Base-by-base conservation (phyloP, 2,113 vertebrate genomes). In the Saccopteryx leptura region DNA sequence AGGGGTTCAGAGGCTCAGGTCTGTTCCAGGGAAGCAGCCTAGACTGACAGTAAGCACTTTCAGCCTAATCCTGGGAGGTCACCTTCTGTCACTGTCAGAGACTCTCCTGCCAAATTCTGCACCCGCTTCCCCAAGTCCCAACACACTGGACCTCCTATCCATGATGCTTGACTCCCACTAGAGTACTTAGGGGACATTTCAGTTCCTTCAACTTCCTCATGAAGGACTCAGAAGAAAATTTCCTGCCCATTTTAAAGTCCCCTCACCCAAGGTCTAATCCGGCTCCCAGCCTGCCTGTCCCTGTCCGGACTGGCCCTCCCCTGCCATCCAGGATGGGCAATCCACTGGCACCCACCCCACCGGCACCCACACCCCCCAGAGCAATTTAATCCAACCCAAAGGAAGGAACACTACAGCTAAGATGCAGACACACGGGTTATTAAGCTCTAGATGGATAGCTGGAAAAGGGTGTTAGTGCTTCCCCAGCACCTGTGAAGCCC, bases 401-500 rank as follows among this genome's bases (percentile, higher is more conserved):
- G 26, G 31, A 31, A 19, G 24, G n/a, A 46, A 12, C 54, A 33
- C 31, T 5, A 2, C 26, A 19, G 39, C 76, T 65, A 7, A n/a
- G 52, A 14, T 5, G 13, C 5, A 23, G 63, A 50, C 58, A 56
- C 4, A 1, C 1, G 65, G 46, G 13, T 15, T 10, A 0, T 15
- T 61, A 68, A 50, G 82, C 60, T 69, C 28, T 31, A 12, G 56
- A 19, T 9, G 46, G 7, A 5, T 12, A 21, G 33, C 60, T 54
- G 1, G 6, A 4, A 58, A n/a, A 28, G n/a, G 39, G 14, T 46
- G 6, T 54, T 56, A 48, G 0, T 69, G 33, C 9, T 83, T 68
- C 65, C 19, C n/a, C 3, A 2, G 0, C 18, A 24, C 61, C 2
- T 23, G 1, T 17, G 11, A 72, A 52, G 12, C 65, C 65, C 18